Evolutionary conservation across 2,113 vertebrate species (phyloP).

Genomic region (Oplegnathus fasciatus): DNA sequence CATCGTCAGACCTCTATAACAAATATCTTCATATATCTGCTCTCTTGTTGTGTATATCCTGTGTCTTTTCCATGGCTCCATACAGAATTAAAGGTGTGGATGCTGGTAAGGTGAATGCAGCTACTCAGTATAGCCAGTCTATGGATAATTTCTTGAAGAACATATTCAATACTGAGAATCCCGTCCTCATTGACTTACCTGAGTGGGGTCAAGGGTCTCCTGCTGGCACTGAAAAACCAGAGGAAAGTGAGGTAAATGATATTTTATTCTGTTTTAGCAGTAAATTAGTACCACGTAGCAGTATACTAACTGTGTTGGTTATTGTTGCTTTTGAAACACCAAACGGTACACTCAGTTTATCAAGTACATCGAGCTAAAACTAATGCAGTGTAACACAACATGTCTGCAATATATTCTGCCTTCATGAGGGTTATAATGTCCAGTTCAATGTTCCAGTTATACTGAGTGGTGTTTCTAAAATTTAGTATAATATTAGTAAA

Average conservation of each 20-base stretch:
- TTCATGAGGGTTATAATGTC: background rate
- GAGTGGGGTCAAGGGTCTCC: constrained; percentile 3
- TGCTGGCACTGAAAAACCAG: background rate
- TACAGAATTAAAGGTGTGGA: constrained; percentile 39
- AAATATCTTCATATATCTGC: background rate
- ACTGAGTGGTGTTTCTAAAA: background rate
- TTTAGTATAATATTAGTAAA: background rate
- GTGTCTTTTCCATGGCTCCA: constrained; percentile 3
- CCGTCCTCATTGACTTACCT: constrained; percentile 32
- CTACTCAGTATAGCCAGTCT: constrained; percentile 20
- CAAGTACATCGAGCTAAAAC: background rate
- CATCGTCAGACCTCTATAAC: background rate
- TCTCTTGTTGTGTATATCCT: background rate
- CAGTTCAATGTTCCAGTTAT: background rate
- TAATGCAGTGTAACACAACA: background rate
- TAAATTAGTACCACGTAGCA: background rate
- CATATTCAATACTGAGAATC: constrained; percentile 53
- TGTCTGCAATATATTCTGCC: background rate
- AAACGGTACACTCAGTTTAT: background rate
- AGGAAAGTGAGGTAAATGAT: constrained; percentile 49
- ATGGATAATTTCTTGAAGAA: constrained; percentile 19
- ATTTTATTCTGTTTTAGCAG: background rate
- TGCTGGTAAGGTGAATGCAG: constrained; percentile 5
- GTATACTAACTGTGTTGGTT: background rate
- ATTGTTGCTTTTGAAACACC: background rate